Evolutionary conservation across 2,888 invertebrate genomes (phyloP).

Genomic region (Synergus gifuensis): DNA sequence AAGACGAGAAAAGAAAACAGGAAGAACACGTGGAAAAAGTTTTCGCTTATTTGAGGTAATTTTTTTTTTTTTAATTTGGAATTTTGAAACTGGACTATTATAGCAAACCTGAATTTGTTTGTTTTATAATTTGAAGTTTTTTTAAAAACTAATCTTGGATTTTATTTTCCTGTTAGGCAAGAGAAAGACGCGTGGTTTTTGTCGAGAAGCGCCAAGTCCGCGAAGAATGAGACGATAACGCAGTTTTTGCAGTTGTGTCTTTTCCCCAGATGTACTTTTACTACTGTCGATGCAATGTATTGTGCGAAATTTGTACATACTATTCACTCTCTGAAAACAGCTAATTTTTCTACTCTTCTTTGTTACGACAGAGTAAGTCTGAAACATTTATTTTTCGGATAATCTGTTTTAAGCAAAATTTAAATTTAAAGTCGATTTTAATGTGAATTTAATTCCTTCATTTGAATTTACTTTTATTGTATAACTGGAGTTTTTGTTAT

Average conservation of each 20-base stretch:
- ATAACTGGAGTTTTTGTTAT: no score
- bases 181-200: constrained; percentile 94
- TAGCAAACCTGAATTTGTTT: background rate
- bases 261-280: constrained; percentile 98
- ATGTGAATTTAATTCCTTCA: no score
- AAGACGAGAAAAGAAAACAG: constrained; percentile 96
- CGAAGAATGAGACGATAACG: constrained; percentile 97
- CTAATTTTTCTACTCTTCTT: constrained; percentile 97
- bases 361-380: constrained; percentile 95
- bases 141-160: constrained; percentile 38
- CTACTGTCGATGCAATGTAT: constrained; percentile 96
- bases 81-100: background rate
- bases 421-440: no score
- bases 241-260: constrained; percentile 97
- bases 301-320: constrained; percentile 98
- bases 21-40: constrained; percentile 96
- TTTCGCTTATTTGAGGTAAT: constrained; percentile 78
- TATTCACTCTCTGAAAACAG: constrained; percentile 95
- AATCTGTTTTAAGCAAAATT: no score
- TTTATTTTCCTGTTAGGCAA: constrained; percentile 81
- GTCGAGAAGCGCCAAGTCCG: constrained; percentile 90
- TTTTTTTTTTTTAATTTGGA: background rate
- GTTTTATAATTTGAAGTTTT: background rate
- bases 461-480: no score
- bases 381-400: background rate